Base-by-base conservation (phyloP, 2,113 vertebrate genomes). In the Thunnus thynnus region DNA sequence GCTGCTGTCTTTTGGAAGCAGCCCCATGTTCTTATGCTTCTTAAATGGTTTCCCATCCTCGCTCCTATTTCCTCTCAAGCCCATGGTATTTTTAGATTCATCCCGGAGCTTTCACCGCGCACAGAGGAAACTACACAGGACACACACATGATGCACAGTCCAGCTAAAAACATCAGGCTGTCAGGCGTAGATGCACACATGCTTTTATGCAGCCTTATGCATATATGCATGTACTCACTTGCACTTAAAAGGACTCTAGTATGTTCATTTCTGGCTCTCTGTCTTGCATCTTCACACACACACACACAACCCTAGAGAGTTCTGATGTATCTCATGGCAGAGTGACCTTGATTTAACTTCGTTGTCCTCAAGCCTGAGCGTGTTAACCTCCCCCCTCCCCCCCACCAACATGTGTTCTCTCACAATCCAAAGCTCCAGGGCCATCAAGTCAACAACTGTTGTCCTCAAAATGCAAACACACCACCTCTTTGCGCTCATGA, bases 351-450 rank as follows among this genome's bases (percentile, higher is more conserved):
- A 14, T 56, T 82, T 69, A 88, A 86, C 84, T 80, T 72, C 78
- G 75, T 36, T 83, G 70, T 88, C 44, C 51, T 65, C 6, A 7
- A 62, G 68, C 77, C 64, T 58, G 30, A 85, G 32, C 64, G 20
- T 54, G 47, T 48, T 27, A 22, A 22, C 27, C 55, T 50, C 6
- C 1, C 12, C 27, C 2, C 36, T 6, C 5, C 20, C 20, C 20
- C 20, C 52, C 64, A 91, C 80, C 81, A 88, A 79, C 84, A 85
- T 86, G 74, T 91, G 89, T 88, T 92, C 92, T 90, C 89, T 86
- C 87, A 89, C 89, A 86, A 70, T 78, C 81, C 58, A 47, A 57
- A 79, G 41, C 86, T 85, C 84, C 41, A 16, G 58, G 25, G 41
- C 61, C 47, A 50, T 74, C 71, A 73, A 36, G 73, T 74, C 77